Evolutionary conservation across 2,888 invertebrate species (phyloP).

Genomic region (Oscheius sp.): DNA sequence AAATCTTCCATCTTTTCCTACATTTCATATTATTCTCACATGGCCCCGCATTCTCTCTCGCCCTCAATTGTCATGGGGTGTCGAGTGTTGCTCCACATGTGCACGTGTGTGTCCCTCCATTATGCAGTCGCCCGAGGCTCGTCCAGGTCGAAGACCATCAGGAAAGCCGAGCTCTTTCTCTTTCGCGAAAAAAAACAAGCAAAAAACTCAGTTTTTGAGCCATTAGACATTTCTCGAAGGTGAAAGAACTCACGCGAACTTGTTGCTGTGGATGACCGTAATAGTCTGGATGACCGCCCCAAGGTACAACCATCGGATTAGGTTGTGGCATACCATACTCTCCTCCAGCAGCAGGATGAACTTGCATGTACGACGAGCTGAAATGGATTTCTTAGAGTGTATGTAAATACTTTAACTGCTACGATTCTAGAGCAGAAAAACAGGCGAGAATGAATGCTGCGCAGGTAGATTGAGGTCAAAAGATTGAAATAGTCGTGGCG

Average conservation of each 20-base stretch:
- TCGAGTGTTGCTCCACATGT: not conserved
- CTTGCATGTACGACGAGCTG: conserved; percentile 18
- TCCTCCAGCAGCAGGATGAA: not conserved
- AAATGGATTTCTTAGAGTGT: too few relatives aligned
- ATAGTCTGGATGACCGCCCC: too few relatives aligned
- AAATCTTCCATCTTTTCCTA: not conserved
- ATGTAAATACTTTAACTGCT: too few relatives aligned
- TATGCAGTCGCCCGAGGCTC: not conserved
- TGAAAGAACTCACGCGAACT: too few relatives aligned
- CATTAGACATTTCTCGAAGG: too few relatives aligned
- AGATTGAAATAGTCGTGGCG: too few relatives aligned
- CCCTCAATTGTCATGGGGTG: not conserved
- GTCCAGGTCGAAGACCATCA: not conserved
- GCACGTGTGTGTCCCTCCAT: not conserved
- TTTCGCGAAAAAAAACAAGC: too few relatives aligned
- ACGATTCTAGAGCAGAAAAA: too few relatives aligned
- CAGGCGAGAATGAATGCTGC: too few relatives aligned
- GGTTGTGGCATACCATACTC: conserved; percentile 4
- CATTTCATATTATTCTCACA: not conserved
- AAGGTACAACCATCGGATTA: not conserved
- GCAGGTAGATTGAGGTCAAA: too few relatives aligned
- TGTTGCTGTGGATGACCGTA: conserved; percentile 11
- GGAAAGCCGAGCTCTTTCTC: too few relatives aligned
- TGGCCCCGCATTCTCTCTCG: not conserved
- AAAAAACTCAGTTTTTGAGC: too few relatives aligned